These are phyloP conservation scores for Dioctria linearis DNA, from an alignment of 2,888 invertebrate genomes.

Conservation along the genomic window DNA sequence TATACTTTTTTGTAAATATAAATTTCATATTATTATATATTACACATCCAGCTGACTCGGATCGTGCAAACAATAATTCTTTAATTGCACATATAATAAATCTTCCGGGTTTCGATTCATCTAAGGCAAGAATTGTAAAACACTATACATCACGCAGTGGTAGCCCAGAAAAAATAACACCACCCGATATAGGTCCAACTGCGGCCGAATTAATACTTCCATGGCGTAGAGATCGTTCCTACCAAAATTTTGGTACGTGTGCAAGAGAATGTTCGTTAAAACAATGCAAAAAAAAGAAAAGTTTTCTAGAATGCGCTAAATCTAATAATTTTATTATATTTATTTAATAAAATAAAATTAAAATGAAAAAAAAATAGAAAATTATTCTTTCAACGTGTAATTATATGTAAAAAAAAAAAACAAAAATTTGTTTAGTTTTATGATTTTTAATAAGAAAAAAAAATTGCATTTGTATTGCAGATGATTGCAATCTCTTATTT, in stretches of 20 bases:
- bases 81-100: conserved; percentile 80
- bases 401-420: not conserved
- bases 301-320: not conserved
- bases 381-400: conserved; percentile 29
- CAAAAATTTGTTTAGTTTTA: conserved; percentile 26
- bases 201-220: conserved; percentile 87
- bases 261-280: conserved; percentile 41
- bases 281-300: conserved; percentile 24
- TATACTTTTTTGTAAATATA: conserved; percentile 40
- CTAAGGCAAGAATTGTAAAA: conserved; percentile 80
- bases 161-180: conserved; percentile 68
- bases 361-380: not conserved
- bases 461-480: conserved; percentile 39
- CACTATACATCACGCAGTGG: conserved; percentile 73
- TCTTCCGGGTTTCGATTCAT: conserved; percentile 79
- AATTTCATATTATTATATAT: conserved; percentile 25
- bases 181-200: conserved; percentile 77
- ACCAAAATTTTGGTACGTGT: conserved; percentile 80
- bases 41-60: conserved; percentile 68
- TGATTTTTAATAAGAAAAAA: conserved; percentile 18
- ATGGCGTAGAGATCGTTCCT: conserved; percentile 85
- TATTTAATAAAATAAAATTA: conserved; percentile 18
- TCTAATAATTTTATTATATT: conserved; percentile 33
- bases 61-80: conserved; percentile 78
- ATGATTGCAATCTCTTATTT: conserved; percentile 3